Percentiles rank a stretch among this genome's conserved stretches.
phyloP scores from a whole-genome alignment of 2,888 invertebrate genomes.

The Lepas anatifera region DNA sequence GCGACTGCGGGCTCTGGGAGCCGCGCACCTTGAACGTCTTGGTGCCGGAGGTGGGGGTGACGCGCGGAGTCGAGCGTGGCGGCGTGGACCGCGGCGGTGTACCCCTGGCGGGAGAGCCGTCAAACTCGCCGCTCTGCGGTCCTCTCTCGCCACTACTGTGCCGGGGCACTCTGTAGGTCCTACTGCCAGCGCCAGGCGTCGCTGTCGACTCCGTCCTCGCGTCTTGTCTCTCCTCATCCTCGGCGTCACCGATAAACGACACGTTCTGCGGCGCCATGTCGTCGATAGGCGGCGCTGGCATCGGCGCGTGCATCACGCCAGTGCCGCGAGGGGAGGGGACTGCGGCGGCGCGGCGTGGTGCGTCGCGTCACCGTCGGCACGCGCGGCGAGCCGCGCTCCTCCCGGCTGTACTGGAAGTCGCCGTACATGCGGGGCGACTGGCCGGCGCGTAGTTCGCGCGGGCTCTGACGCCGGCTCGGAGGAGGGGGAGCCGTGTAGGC shows the following conservation, averaged over 20 bases:
- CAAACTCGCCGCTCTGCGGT: no score
- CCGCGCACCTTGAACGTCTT: conserved; percentile 14
- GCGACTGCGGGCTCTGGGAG: conserved; percentile 10
- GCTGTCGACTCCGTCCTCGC: conserved; percentile 35
- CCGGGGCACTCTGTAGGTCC: neutral
- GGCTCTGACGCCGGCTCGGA: neutral
- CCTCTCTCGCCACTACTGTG: no score
- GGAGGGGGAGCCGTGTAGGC: neutral
- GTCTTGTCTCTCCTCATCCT: no score
- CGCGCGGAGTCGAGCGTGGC: neutral
- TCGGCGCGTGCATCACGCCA: conserved; percentile 40
- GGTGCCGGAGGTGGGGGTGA: neutral
- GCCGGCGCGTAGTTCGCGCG: conserved; percentile 13
- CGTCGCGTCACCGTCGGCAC: conserved; percentile 4
- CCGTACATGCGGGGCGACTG: conserved; percentile 13
- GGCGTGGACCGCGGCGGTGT: neutral
- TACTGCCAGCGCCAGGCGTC: neutral
- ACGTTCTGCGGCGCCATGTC: conserved; percentile 91
- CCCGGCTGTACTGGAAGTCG: neutral
- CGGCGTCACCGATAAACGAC: conserved; percentile 68
- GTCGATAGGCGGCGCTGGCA: conserved; percentile 56
- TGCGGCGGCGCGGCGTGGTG: conserved; percentile 21
- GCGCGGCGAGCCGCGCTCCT: neutral
- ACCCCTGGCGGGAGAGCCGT: no score
- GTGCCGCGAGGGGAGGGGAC: conserved; percentile 14